Evolutionary conservation across 1,140 invertebrate genomes (phyloP), one percentile per base, ranked within the genome.

Genomic region (Eubasilissa regina): DNA sequence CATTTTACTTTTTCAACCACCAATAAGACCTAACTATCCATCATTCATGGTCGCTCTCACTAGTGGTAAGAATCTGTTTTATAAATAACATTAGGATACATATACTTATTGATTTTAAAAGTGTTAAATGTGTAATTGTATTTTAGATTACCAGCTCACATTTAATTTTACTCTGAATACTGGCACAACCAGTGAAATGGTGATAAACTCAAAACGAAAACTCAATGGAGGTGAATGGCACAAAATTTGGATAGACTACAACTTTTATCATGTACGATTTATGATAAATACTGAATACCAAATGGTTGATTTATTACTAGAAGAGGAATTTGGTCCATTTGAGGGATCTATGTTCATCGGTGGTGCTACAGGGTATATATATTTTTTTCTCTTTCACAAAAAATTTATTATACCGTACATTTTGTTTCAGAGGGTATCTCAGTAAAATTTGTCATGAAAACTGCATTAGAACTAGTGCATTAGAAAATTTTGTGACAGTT

Each of bases 181-280:
- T 21, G 95, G 95, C 3, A 93, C 92, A 0, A 93, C 93, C 10
- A 91, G 94, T 70, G 94, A 94, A 85, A 87, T 96, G 47, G 94
- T 94, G 60, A 94, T 98, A 43, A 94, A 93, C 84, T 96, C 96
- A 13, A 91, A 92, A 80, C 89, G 94, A 78, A 93, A 94, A 85
- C 89, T 98, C 4, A 97, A 97, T 85, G 94, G 94, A 66, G 97
- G 97, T 0, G 96, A 97, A 85, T 98, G 97, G 97, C 97, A 98
- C 85, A 96, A 97, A 88, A 95, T 98, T 81, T 96, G 95, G 95
- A 96, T 97, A 80, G 95, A 97, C 88, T 97, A 96, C 84, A 97
- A 98, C 87, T 93, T 95, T 84, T 95, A 97, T 86, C 96, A 98
- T 86, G 96, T 98, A n/a, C 88, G 96, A 75, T 97, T 97, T 85